Conservation (phyloP, 2,113 vertebrate species). For the Scomber colias region DNA sequence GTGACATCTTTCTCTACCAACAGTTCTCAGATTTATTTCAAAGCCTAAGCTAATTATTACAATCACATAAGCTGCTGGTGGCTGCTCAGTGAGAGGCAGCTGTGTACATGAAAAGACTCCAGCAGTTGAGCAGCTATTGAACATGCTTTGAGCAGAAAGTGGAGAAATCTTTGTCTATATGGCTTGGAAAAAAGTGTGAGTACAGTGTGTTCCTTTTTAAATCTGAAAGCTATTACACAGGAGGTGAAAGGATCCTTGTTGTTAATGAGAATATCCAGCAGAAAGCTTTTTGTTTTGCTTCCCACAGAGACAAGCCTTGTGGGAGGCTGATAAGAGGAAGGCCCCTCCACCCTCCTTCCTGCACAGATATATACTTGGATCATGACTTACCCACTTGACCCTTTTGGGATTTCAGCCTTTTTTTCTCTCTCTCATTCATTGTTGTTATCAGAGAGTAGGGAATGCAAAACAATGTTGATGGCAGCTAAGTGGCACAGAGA, state of each 20-base stretch:
- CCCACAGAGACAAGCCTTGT: slow-evolving; percentile 36
- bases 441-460: background rate
- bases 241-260: slow-evolving; percentile 11
- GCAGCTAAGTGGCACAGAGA: background rate
- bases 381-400: background rate
- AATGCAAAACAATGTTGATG: slow-evolving; percentile 2
- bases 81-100: too few relatives aligned
- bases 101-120: background rate
- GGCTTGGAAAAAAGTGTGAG: background rate
- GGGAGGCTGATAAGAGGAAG: slow-evolving; percentile 50
- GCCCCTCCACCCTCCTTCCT: slow-evolving; percentile 17
- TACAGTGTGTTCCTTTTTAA: slow-evolving; percentile 23
- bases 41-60: background rate
- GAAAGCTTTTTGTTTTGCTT: slow-evolving; percentile 39
- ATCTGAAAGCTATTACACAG: slow-evolving; percentile 14
- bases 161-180: background rate
- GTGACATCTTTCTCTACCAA: background rate
- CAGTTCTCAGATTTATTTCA: background rate
- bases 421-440: background rate
- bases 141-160: background rate
- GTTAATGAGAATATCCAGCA: slow-evolving; percentile 30
- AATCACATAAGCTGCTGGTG: background rate
- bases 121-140: background rate
- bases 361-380: background rate
- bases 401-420: background rate